phyloP scores from a whole-genome alignment of 2,113 vertebrate species.

The Pterocles orientalis region DNA sequence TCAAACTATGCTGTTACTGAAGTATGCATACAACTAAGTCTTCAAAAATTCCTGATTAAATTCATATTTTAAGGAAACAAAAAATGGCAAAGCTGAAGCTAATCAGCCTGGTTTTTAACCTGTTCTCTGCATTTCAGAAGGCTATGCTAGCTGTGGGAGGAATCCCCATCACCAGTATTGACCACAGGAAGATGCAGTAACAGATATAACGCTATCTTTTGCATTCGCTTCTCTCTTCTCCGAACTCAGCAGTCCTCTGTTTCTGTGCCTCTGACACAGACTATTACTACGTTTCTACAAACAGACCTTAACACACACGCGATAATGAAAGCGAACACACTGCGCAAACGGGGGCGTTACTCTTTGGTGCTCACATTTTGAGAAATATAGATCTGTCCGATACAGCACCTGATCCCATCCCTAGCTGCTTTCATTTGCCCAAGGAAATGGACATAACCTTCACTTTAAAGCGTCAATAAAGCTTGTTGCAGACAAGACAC shows the following conservation, averaged over 20 bases:
- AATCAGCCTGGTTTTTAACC: background rate
- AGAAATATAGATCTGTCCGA: slow-evolving; percentile 53
- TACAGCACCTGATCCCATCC: slow-evolving; percentile 78
- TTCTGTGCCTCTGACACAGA: background rate
- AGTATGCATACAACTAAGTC: background rate
- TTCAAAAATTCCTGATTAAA: background rate
- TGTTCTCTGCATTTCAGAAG: background rate
- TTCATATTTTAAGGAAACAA: background rate
- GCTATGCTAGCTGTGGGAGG: background rate
- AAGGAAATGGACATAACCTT: slow-evolving; percentile 80
- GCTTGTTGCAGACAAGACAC: slow-evolving; percentile 64
- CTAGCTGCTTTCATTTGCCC: slow-evolving; percentile 74
- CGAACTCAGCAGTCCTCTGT: background rate
- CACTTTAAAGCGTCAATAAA: slow-evolving; percentile 78
- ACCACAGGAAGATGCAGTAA: accelerated
- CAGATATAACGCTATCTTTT: accelerated
- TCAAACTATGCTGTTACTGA: background rate
- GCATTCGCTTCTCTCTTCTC: background rate
- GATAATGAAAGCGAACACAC: background rate
- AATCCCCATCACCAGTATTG: background rate
- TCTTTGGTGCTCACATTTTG: background rate
- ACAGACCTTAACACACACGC: background rate
- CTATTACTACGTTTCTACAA: background rate
- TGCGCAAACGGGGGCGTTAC: background rate
- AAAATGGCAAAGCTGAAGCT: background rate